Percentiles rank a stretch among this genome's conserved stretches.
Conservation (phyloP, 2,113 vertebrate genomes). For the Kryptolebias marmoratus region DNA sequence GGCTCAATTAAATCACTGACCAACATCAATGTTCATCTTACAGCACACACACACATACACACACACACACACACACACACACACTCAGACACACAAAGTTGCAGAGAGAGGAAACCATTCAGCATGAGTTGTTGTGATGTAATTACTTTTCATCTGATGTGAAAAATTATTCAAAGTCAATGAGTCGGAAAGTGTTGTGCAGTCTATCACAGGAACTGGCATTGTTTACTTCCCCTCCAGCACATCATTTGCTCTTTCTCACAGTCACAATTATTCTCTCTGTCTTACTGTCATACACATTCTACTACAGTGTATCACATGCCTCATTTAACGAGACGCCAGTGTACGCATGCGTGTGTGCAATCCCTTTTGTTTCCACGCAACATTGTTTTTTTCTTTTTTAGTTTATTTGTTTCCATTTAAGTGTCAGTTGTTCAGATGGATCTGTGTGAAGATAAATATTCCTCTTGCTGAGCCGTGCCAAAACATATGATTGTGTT, state of each 20-base stretch:
- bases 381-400: constrained; percentile 31
- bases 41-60: constrained; percentile 12
- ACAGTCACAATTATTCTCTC: constrained; percentile 74
- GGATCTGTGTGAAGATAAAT: constrained; percentile 48
- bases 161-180: constrained; percentile 78
- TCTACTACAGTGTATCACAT: constrained; percentile 68
- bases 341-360: constrained; percentile 41
- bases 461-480: constrained; percentile 37
- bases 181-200: constrained; percentile 76
- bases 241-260: constrained; percentile 74
- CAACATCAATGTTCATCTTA: constrained; percentile 31
- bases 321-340: constrained; percentile 66
- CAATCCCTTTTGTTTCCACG: constrained; percentile 37
- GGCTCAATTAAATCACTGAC: constrained; percentile 49
- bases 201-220: constrained; percentile 74
- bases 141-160: constrained; percentile 79
- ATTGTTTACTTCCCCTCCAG: constrained; percentile 78
- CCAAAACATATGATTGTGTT: constrained; percentile 27
- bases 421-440: constrained; percentile 49
- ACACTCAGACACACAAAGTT: constrained; percentile 14
- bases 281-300: constrained; percentile 75
- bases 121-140: constrained; percentile 69
- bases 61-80: neutral
- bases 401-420: constrained; percentile 57
- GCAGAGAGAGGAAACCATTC: constrained; percentile 48